Evolutionary conservation across 2,888 invertebrate genomes (phyloP).

Genomic region (Campoplex nolae): DNA sequence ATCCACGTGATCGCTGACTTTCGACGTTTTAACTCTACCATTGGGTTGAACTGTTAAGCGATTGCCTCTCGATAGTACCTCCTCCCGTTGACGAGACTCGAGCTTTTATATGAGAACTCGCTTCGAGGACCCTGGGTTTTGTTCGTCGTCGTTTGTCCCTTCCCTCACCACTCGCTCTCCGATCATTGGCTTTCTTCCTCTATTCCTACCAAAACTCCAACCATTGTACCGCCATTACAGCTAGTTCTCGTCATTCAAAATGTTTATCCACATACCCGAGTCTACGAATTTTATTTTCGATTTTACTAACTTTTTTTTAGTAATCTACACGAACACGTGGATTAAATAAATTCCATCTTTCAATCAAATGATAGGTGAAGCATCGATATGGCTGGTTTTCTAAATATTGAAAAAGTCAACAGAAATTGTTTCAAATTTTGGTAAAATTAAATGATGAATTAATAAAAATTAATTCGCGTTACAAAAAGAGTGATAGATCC

Average conservation of each 20-base stretch:
- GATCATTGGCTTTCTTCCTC: conserved; percentile 41
- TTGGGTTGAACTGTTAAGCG: conserved; percentile 67
- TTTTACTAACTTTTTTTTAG: not conserved
- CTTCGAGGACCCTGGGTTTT: conserved; percentile 79
- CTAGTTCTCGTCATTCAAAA: not conserved
- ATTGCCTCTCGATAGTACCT: conserved; percentile 78
- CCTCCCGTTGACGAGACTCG: conserved; percentile 77
- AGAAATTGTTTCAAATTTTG: not conserved
- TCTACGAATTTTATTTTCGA: not conserved
- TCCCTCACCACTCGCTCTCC: conserved; percentile 52
- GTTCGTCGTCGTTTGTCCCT: conserved; percentile 76
- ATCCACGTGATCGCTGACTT: conserved; percentile 20
- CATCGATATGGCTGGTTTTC: too few species aligned
- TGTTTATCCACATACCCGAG: not conserved
- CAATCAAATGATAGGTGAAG: too few species aligned
- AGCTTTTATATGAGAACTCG: conserved; percentile 81
- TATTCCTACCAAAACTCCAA: conserved; percentile 8
- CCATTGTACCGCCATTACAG: not conserved
- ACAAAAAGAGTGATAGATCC: not conserved
- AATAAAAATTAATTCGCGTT: not conserved
- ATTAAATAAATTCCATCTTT: too few species aligned
- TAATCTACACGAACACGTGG: not conserved
- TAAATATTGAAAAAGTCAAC: too few species aligned
- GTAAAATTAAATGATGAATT: not conserved
- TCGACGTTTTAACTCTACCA: conserved; percentile 40